Base-by-base conservation (phyloP, 2,113 vertebrate genomes). In the Epinephelus cyanopodus region DNA sequence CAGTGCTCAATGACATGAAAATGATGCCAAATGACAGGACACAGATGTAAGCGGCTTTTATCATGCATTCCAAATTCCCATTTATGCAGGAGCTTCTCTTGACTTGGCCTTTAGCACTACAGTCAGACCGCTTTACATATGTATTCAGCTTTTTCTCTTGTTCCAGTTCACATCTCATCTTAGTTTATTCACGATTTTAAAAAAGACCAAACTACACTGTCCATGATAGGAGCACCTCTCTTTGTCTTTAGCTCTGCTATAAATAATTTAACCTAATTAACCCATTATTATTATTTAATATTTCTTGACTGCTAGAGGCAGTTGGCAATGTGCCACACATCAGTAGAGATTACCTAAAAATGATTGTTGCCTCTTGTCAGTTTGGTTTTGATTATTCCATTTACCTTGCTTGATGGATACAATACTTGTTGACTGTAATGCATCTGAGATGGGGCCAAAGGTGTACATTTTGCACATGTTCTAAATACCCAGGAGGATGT, bases 11-110 rank as follows among this genome's bases (percentile, higher is more conserved):
- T 86, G 87, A 83, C 61, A 82, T 85, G 83, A 61, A 83, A 81
- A 83, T 90, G 48, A 93, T 83, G 48, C 53, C 79, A 77, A 67
- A 82, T 73, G 88, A 92, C 78, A 75, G 56, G 62, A 52, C 82
- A 79, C 77, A 84, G 84, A 77, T 88, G 82, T 65, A 78, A 64
- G 57, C 68, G 5, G 57, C 48, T 82, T 78, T 86, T 25, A 81
- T 50, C 29, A 65, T 53, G 54, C 65, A 37, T 60, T 83, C 42
- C 47, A 71, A 73, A 70, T 85, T 33, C 47, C 17, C 48, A 23
- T 52, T 72, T 70, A 21, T 56, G 50, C 18, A 47, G 9, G 6
- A 72, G 33, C 39, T 29, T 65, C 54, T 80, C 23, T 21, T 37
- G 33, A 66, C 65, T 14, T 18, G 54, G 19, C 19, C 68, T 66